These are phyloP conservation scores for Apodemia zela DNA, from an alignment of 2,888 invertebrate species.

Conservation along the genomic window DNA sequence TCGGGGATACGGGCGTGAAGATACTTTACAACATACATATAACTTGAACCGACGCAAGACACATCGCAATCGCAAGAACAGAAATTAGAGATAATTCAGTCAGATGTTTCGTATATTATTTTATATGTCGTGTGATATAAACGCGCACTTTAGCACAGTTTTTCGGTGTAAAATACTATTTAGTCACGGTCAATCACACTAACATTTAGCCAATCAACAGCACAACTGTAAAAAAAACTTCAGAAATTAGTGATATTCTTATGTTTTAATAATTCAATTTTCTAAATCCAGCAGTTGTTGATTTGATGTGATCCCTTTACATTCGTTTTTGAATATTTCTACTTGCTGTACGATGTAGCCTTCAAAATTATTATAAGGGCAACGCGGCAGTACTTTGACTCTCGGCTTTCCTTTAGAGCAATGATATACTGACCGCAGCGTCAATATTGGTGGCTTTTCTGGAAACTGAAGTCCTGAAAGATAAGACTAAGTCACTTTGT, in stretches of 20 bases:
- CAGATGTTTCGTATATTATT: too few relatives aligned
- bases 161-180: too few relatives aligned
- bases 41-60: too few relatives aligned
- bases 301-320: slow-evolving; percentile 47
- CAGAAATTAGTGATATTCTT: neutral
- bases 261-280: slow-evolving; percentile 35
- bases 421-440: slow-evolving; percentile 80
- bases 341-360: slow-evolving; percentile 71
- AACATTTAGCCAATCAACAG: too few relatives aligned
- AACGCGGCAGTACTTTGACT: slow-evolving; percentile 57
- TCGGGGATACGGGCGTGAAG: too few relatives aligned
- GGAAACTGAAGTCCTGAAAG: slow-evolving; percentile 75
- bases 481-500: slow-evolving; percentile 17
- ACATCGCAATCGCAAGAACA: too few relatives aligned
- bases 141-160: too few relatives aligned
- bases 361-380: slow-evolving; percentile 70
- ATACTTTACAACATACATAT: too few relatives aligned
- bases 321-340: slow-evolving; percentile 71
- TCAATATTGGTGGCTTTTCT: slow-evolving; percentile 73
- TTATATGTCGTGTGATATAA: too few relatives aligned
- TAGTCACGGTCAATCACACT: too few relatives aligned
- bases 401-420: slow-evolving; percentile 65
- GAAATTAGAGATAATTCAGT: too few relatives aligned
- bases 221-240: neutral
- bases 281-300: slow-evolving; percentile 52